phyloP scores from a whole-genome alignment of 2,113 vertebrate species.

The Pavo muticus region DNA sequence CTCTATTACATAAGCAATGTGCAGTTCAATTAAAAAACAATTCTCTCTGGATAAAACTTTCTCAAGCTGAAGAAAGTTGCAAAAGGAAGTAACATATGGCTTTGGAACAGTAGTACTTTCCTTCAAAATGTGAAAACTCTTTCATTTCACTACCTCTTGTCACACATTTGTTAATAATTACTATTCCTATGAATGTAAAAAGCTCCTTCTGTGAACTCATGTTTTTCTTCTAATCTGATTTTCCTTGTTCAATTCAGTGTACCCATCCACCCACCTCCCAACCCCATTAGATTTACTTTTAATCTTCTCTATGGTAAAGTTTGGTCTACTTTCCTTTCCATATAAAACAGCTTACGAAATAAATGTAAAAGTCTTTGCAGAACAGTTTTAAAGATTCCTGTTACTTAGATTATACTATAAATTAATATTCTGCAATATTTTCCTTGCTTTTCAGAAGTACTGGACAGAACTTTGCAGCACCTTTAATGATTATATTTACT shows the following conservation, averaged over 20 bases:
- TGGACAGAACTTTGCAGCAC: neutral
- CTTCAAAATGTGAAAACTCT: neutral
- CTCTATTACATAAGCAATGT: neutral
- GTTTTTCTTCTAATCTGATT: neutral
- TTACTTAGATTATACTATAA: neutral
- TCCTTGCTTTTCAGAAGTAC: neutral
- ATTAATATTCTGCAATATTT: neutral
- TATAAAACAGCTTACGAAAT: neutral
- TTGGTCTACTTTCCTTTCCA: neutral
- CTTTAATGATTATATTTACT: neutral
- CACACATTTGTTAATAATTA: fast-evolving
- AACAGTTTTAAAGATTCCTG: neutral
- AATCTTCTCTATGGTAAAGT: neutral
- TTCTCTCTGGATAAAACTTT: neutral
- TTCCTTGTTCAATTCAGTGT: neutral
- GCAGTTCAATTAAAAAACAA: neutral
- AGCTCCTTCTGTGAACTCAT: neutral
- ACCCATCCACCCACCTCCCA: neutral
- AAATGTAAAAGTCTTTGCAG: neutral
- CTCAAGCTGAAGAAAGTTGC: neutral
- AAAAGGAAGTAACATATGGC: neutral
- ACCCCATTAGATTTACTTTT: neutral
- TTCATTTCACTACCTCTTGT: neutral
- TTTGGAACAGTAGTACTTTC: neutral
- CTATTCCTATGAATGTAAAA: neutral